Conservation (phyloP, 2,888 invertebrate genomes). For the Macrosoma leucophasiata region DNA sequence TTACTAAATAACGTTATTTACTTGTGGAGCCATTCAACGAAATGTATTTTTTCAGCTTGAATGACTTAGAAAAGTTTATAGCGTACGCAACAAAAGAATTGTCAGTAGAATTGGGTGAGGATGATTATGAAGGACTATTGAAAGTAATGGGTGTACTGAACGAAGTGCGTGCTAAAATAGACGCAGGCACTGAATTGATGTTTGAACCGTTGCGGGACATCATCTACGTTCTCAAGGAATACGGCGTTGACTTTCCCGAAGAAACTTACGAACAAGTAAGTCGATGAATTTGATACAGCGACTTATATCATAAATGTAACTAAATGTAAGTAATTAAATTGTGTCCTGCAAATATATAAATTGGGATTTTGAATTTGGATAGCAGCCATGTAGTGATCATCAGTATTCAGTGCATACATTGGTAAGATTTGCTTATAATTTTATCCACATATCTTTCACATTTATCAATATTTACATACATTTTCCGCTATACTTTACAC, state of each 20-base stretch:
- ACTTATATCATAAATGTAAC: conserved; percentile 6
- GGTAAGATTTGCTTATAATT: conserved; percentile 47
- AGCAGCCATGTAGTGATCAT: conserved; percentile 34
- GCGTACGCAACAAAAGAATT: conserved; percentile 83
- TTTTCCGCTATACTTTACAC: no score
- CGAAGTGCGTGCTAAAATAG: conserved; percentile 83
- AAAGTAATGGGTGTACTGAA: conserved; percentile 89
- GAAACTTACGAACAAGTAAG: conserved; percentile 82
- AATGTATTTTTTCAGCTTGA: conserved; percentile 81
- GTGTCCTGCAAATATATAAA: no score
- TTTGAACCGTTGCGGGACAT: conserved; percentile 92
- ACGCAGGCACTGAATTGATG: conserved; percentile 85
- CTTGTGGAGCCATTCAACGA: no score
- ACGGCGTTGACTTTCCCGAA: conserved; percentile 91
- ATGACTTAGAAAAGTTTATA: conserved; percentile 87
- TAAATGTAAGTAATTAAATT: conserved; percentile 8
- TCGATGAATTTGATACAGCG: neutral
- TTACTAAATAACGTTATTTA: conserved; percentile 12
- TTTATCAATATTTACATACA: no score
- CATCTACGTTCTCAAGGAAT: conserved; percentile 87
- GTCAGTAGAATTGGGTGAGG: conserved; percentile 82
- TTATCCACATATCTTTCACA: no score
- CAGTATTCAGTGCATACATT: conserved; percentile 58
- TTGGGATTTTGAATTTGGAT: conserved; percentile 16
- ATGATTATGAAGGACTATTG: conserved; percentile 90